Evolutionary conservation across 2,888 invertebrate species (phyloP), one percentile per base, ranked within the genome.

Genomic region (Melanostoma mellinum): DNA sequence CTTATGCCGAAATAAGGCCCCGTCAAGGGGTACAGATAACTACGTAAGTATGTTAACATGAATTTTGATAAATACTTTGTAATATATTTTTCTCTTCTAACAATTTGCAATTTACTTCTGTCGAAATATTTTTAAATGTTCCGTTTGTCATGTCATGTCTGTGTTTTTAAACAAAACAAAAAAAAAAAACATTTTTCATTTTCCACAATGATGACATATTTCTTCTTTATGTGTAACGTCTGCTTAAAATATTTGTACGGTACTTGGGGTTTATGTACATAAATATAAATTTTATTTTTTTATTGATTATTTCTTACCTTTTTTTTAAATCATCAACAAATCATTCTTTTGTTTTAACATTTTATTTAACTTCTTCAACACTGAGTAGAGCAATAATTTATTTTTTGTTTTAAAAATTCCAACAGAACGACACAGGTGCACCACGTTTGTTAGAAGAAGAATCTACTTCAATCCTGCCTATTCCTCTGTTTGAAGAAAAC

Each of bases 141-240:
- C 44, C 8, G 46, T 74, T 6, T 42, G 33, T 30, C 30, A 42
- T 42, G 33, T 30, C 30, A 42, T 67, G 10, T 71, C 4, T 33
- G 53, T 48, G 35, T 78, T 30, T 20, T 20, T 20, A 20, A 20
- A 20, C 0, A 38, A 71, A 74, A 48, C 33, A 20, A 42, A 35
- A 52, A 20, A 42, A 35, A 52, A 77, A 67, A 69, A 60, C 36
- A 44, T 48, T 75, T 65, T 75, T 77, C 48, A 61, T 61, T 72
- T 33, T 72, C 77, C 71, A 77, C 77, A 81, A 81, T 77, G 72
- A 68, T 67, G 67, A 76, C 42, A 10, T 65, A 46, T 42, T 48
- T 73, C 10, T 33, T 9, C 56, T 52, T 35, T 56, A 56, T 52
- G 56, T 75, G 63, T 60, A 42, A 58, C 38, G 63, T 75, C 56